Evolutionary conservation across 2,113 vertebrate genomes (phyloP).

Genomic region (Salvelinus namaycush): DNA sequence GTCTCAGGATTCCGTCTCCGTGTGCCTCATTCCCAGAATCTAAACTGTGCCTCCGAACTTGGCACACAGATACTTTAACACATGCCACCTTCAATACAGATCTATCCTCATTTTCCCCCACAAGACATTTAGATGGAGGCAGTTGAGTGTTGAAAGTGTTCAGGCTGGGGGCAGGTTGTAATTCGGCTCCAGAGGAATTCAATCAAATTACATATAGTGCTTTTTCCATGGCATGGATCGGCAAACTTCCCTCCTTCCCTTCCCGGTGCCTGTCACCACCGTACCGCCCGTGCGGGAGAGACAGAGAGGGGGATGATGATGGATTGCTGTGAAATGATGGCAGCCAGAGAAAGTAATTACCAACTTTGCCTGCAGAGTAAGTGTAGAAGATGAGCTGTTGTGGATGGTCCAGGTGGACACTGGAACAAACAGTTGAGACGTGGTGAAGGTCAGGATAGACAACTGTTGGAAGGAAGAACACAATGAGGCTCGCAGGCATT

Average conservation of each 20-base stretch:
- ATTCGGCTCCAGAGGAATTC: constrained; percentile 70
- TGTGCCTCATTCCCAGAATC: too few species aligned
- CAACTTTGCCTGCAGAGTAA: constrained; percentile 69
- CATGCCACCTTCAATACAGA: constrained; percentile 67
- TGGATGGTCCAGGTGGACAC: constrained; percentile 47
- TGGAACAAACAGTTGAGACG: constrained; percentile 39
- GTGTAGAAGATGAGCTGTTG: constrained; percentile 65
- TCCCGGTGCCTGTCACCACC: constrained; percentile 49
- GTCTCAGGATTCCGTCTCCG: too few species aligned
- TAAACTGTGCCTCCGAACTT: constrained; percentile 54
- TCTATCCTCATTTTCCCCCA: constrained; percentile 30
- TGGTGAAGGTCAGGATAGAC: constrained; percentile 65
- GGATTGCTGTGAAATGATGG: constrained; percentile 55
- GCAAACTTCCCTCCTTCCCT: constrained; percentile 41
- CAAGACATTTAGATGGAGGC: constrained; percentile 12
- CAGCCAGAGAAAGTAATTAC: constrained; percentile 70
- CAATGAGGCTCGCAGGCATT: constrained; percentile 26
- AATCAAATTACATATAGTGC: constrained; percentile 43
- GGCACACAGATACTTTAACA: constrained; percentile 54
- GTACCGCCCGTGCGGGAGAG: constrained; percentile 4
- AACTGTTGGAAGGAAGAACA: constrained; percentile 45
- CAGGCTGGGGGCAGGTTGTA: constrained; percentile 29
- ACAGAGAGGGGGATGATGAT: background rate
- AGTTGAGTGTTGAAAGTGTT: constrained; percentile 8
- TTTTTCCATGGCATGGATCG: constrained; percentile 13